These are phyloP conservation scores for Rhincodon typus DNA, from an alignment of 2,797 vertebrate species.

Conservation along the genomic window DNA sequence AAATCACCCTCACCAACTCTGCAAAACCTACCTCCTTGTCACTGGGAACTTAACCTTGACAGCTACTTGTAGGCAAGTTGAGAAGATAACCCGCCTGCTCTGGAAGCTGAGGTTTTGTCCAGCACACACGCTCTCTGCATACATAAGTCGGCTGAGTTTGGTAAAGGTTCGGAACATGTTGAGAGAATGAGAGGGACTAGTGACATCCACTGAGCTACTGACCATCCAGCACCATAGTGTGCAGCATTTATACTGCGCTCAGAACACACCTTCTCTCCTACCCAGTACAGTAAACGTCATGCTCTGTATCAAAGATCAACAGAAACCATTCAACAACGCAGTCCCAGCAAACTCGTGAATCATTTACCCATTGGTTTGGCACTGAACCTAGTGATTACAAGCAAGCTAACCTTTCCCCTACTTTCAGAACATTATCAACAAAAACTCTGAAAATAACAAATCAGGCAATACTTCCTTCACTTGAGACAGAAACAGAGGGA, in stretches of 20 bases:
- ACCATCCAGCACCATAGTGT: background rate
- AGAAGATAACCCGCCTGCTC: background rate
- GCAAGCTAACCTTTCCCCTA: constrained; percentile 2
- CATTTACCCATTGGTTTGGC: background rate
- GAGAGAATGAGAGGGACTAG: too few species aligned
- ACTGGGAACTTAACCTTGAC: background rate
- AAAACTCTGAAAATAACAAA: constrained; percentile 7
- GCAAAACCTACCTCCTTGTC: background rate
- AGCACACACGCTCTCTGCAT: background rate
- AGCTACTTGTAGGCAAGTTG: background rate
- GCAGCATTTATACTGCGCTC: background rate
- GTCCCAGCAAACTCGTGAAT: background rate
- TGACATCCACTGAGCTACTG: too few species aligned
- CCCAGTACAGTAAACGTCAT: background rate
- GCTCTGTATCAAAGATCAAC: background rate
- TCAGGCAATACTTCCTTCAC: too few species aligned
- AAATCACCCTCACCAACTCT: background rate
- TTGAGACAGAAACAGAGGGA: background rate
- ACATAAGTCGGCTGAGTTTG: background rate
- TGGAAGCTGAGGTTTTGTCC: background rate
- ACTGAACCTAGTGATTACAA: background rate
- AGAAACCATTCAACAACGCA: background rate
- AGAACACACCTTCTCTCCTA: background rate
- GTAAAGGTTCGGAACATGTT: background rate
- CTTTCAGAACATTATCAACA: background rate